Evolutionary conservation across 2,113 vertebrate species (phyloP).

Genomic region (Megalops atlanticus): DNA sequence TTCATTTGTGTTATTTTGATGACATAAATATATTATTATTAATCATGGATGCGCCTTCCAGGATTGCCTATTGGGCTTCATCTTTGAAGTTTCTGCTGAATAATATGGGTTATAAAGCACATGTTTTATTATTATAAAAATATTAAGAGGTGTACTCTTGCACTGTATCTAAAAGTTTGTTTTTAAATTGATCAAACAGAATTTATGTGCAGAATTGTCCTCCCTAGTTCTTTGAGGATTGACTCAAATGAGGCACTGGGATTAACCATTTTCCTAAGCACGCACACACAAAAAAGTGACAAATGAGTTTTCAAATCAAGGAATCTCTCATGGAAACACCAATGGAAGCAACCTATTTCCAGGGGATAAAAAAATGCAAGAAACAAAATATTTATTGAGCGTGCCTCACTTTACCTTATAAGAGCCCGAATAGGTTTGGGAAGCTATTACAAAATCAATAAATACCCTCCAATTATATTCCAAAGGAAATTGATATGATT

Average conservation of each 20-base stretch:
- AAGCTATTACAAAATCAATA: not conserved
- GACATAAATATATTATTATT: too few relatives aligned
- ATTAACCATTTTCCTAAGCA: too few relatives aligned
- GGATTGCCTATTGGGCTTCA: not conserved
- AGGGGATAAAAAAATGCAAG: too few relatives aligned
- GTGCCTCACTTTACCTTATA: not conserved
- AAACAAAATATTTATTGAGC: not conserved
- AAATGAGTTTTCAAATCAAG: not conserved
- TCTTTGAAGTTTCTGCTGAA: not conserved
- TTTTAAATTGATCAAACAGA: conserved; percentile 27
- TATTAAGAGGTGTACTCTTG: conserved; percentile 11
- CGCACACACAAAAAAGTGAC: not conserved
- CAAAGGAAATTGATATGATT: not conserved
- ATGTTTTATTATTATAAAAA: not conserved
- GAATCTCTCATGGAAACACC: not conserved
- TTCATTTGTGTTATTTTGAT: not conserved
- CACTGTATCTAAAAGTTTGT: conserved; percentile 40
- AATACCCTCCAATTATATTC: not conserved
- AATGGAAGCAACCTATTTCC: too few relatives aligned
- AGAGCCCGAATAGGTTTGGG: not conserved
- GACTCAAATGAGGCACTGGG: not conserved
- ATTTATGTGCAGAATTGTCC: too few relatives aligned
- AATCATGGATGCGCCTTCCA: not conserved
- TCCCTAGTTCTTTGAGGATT: not conserved
- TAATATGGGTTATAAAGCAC: not conserved